These are phyloP conservation scores for Digitonthophagus gazella DNA, from an alignment of 2,888 invertebrate genomes.

Conservation along the genomic window DNA sequence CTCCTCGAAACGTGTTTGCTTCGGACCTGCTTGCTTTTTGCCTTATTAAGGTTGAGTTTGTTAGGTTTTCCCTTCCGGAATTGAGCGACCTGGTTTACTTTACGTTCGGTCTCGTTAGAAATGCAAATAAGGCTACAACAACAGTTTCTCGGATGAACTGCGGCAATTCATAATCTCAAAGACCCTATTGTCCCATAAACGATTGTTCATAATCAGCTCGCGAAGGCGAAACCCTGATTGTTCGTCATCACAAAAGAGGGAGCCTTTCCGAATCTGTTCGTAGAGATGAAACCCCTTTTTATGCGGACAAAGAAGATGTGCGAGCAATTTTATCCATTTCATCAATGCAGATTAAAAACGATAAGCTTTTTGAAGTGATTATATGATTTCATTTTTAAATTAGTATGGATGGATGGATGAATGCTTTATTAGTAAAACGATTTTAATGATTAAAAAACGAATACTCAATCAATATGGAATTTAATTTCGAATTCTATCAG, in stretches of 20 bases:
- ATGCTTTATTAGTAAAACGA: no score
- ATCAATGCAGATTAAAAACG: not conserved
- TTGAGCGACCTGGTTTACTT: not conserved
- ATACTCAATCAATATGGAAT: not conserved
- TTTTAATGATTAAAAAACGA: no score
- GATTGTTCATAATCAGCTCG: slow-evolving; percentile 38
- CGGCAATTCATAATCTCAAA: slow-evolving; percentile 39
- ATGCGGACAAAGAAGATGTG: not conserved
- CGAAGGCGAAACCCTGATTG: slow-evolving; percentile 34
- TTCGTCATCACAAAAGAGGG: slow-evolving; percentile 34
- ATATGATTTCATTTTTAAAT: not conserved
- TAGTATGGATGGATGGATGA: not conserved
- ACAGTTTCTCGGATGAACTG: slow-evolving; percentile 40
- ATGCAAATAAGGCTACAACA: slow-evolving; percentile 41
- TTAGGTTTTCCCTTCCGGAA: not conserved
- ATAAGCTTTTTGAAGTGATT: no score
- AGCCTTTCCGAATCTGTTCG: slow-evolving; percentile 35
- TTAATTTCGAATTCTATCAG: not conserved
- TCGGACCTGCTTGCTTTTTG: not conserved
- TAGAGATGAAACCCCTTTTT: slow-evolving; percentile 26
- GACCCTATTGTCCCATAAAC: slow-evolving; percentile 38
- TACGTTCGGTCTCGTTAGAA: slow-evolving; percentile 35
- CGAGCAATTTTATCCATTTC: not conserved
- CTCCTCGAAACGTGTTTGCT: not conserved
- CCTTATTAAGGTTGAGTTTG: not conserved